Base-by-base conservation (phyloP, 2,888 invertebrate genomes). In the Archaeoteleia sp. region DNA sequence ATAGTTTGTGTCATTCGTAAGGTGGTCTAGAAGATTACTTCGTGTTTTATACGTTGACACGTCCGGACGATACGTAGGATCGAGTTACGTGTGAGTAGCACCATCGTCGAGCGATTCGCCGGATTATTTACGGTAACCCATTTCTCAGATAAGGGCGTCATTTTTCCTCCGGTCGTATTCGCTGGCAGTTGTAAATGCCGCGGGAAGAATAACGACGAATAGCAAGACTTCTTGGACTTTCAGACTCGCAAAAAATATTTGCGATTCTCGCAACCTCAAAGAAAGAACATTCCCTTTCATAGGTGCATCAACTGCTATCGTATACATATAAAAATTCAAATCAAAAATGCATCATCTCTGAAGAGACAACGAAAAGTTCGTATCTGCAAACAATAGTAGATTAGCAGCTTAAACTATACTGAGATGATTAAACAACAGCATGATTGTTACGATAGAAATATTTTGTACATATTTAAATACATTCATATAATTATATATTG, bases 121-220 rank as follows among this genome's bases (percentile, higher is more conserved):
- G 63, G 72, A 71, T 76, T 77, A 74, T 78, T 77, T 77, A 78
- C 73, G 74, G 73, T 23, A 23, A 34, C 9, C 72, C 65, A 78
- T 78, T 78, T 77, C 72, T 77, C 74, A 76, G 77, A 78, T 78
- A 78, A 77, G 72, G 62, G 60, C 62, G 74, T 73, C 74, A 78
- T 78, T 78, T 78, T 77, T 78, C 75, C 71, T 62, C 45, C 14
- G 23, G 55, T 39, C 34, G 57, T 46, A 49, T 37, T 67, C 43
- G 43, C 42, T 45, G 63, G 53, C 66, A 63, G 55, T 71, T 66
- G 54, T 63, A 71, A 62, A 66, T 54, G 45, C 45, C 15, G 32
- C 46, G 42, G 23, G 48, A 58, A 63, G 54, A 63, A 54, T 54
- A 54, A 62, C 58, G 62, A 58, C 45, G 67, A 67, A 49, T 48